Percentiles rank a stretch among this genome's conserved stretches.
Evolutionary conservation across 2,797 vertebrate species (phyloP).

Genomic region (Decapterus maruadsi): DNA sequence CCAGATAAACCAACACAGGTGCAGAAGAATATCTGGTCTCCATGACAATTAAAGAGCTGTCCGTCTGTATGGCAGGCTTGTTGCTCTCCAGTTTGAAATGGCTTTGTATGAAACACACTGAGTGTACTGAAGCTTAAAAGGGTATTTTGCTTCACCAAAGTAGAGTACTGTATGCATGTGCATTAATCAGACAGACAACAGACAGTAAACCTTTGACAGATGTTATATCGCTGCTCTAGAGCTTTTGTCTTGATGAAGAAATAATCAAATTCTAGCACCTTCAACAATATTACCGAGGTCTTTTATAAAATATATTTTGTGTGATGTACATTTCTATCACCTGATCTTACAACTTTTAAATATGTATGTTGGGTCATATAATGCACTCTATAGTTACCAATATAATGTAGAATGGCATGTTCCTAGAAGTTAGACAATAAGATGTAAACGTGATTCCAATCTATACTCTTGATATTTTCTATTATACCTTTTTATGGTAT

Average conservation of each 20-base stretch:
- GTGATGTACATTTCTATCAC: neutral
- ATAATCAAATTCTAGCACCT: neutral
- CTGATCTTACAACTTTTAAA: neutral
- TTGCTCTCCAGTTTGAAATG: constrained; percentile 6
- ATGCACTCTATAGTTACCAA: neutral
- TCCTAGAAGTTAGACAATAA: neutral
- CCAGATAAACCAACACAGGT: constrained; percentile 13
- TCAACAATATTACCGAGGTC: neutral
- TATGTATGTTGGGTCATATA: neutral
- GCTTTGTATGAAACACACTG: neutral
- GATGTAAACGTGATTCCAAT: neutral
- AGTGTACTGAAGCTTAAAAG: neutral
- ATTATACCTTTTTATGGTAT: too few species aligned
- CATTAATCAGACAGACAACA: neutral
- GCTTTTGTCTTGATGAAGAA: neutral
- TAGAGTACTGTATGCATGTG: neutral
- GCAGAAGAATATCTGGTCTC: constrained; percentile 29
- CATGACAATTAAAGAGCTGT: constrained; percentile 22
- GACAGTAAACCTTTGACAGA: neutral
- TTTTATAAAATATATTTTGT: too few species aligned
- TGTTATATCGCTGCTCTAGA: neutral
- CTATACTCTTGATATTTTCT: too few species aligned
- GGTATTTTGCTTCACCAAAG: neutral
- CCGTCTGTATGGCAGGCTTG: neutral
- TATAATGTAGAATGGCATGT: neutral